Evolutionary conservation across 2,888 invertebrate genomes (phyloP).

Genomic region (Tolmerus cingulatus): DNA sequence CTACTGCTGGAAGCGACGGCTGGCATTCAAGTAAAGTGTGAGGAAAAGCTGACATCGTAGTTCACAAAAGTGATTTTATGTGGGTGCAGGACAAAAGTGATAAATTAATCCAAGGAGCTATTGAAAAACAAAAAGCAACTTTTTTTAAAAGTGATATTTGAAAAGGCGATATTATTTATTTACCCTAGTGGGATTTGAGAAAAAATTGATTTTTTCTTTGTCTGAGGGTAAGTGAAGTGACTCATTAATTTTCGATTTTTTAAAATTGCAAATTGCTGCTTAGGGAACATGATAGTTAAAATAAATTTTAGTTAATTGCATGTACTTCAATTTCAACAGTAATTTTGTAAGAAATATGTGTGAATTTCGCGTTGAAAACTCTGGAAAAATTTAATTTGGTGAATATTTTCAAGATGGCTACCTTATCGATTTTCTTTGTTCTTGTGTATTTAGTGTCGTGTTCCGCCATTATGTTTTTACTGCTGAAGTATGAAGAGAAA

Average conservation of each 20-base stretch:
- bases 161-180: slow-evolving; percentile 10
- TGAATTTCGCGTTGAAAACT: background rate
- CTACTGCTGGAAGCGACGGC: background rate
- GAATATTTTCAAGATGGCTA: background rate
- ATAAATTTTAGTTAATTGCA: background rate
- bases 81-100: background rate
- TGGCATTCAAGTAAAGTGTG: background rate
- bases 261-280: background rate
- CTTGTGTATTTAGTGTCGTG: background rate
- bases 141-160: background rate
- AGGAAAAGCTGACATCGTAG: background rate
- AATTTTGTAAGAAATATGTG: background rate
- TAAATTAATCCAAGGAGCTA: background rate
- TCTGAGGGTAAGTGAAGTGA: background rate
- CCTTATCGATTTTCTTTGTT: background rate
- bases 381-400: background rate
- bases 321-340: background rate
- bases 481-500: background rate
- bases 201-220: slow-evolving; percentile 2
- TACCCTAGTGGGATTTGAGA: background rate
- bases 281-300: background rate
- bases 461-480: background rate
- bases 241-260: background rate
- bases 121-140: slow-evolving; percentile 4
- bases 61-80: slow-evolving; percentile 5